Evolutionary conservation across 35 echinoderm and acorn worm genomes (phyloP).

Genomic region (Apostichopus californicus): DNA sequence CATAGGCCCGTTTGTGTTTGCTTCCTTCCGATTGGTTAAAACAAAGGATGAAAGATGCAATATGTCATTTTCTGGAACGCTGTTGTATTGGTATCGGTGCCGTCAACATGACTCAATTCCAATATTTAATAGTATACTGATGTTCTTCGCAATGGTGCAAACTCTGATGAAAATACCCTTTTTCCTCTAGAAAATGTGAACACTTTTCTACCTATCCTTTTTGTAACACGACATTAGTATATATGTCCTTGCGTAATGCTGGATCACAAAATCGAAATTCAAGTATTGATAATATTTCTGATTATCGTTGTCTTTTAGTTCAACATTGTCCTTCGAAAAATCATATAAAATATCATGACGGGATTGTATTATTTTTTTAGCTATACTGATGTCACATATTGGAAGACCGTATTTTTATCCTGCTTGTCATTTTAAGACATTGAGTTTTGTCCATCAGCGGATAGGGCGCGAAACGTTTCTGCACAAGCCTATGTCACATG

Average conservation of each 20-base stretch:
- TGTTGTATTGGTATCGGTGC: not conserved
- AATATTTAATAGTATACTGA: not conserved
- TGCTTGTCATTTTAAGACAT: not conserved
- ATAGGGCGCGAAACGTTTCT: not conserved
- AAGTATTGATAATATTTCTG: no score
- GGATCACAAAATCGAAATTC: no score
- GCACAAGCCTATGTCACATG: no score
- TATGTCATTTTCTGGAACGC: not conserved
- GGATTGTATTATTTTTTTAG: no score
- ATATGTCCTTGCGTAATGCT: not conserved
- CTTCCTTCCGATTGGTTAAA: conserved; percentile 30
- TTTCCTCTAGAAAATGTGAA: not conserved
- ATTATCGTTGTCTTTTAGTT: no score
- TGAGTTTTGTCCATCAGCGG: not conserved
- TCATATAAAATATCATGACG: no score
- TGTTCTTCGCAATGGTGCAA: not conserved
- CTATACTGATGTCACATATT: not conserved
- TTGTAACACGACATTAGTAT: not conserved
- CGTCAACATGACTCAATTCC: not conserved
- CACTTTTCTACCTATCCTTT: not conserved
- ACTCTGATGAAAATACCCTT: not conserved
- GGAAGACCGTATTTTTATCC: not conserved
- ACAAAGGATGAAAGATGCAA: not conserved
- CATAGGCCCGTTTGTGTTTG: conserved; percentile 33
- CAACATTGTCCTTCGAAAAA: no score